These are phyloP conservation scores for Corythornis cristatus DNA, from an alignment of 2,113 vertebrate genomes.

Conservation along the genomic window DNA sequence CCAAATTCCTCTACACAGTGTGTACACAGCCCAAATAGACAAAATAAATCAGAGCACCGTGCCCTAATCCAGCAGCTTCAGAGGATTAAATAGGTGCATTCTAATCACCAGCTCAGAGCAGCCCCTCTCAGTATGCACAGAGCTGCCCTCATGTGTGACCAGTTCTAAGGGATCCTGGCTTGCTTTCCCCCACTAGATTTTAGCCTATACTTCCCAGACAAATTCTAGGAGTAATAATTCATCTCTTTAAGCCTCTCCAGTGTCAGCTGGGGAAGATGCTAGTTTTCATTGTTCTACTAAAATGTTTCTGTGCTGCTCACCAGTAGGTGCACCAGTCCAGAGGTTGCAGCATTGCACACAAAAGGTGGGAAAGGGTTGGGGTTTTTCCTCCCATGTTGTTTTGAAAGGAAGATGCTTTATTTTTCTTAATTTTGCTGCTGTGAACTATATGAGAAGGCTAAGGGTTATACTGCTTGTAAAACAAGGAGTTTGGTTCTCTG, in stretches of 20 bases:
- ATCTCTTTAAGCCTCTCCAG: not conserved
- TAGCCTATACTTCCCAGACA: not conserved
- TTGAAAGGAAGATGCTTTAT: not conserved
- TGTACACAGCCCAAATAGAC: constrained; percentile 71
- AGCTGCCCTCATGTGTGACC: not conserved
- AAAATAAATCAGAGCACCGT: constrained; percentile 76
- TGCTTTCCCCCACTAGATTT: not conserved
- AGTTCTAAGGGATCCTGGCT: not conserved
- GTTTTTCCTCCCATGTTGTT: not conserved
- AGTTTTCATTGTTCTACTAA: not conserved
- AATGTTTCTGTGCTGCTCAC: not conserved
- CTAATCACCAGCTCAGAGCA: constrained; percentile 62
- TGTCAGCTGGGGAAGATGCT: not conserved
- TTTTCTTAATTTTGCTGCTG: not conserved
- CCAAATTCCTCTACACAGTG: constrained; percentile 74
- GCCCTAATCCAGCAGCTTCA: constrained; percentile 72
- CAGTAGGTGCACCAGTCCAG: not conserved
- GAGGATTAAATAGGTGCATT: constrained; percentile 76
- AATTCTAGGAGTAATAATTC: constrained; percentile 1
- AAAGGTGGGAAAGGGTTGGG: not conserved
- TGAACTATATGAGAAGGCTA: not conserved
- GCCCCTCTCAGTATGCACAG: constrained; percentile 35
- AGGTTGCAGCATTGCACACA: not conserved
- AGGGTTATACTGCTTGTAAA: not conserved
- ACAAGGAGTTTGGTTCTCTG: not conserved